Base-by-base conservation (phyloP, 53 echinoderm and acorn worm genomes). In the Apostichopus leukothele region DNA sequence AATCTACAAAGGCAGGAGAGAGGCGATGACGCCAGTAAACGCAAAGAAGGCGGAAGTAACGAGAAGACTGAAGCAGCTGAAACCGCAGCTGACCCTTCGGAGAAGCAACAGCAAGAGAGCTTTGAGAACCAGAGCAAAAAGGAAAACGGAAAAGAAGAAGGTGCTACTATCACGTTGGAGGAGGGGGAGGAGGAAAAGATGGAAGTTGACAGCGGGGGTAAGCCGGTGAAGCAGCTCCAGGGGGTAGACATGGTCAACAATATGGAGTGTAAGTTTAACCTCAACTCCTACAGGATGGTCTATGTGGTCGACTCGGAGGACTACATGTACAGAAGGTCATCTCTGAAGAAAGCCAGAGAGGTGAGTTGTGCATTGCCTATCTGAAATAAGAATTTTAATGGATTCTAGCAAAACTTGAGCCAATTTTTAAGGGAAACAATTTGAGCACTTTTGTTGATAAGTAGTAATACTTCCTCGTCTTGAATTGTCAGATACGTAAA, bases 191-290 rank as follows among this genome's bases (percentile, higher is more conserved):
- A 10, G 60, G 68, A 88, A 25, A 90, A 92, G 80, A 83, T 90
- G 74, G 90, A 85, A 13, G 85, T 12, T 39, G 51, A 18, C 16
- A 76, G 77, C 77, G 52, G 77, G 50, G 77, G 66, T 11, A 85
- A 85, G 55, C 19, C 81, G 39, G 63, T n/a, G 60, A 78, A 89
- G 52, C 91, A 90, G 21, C 67, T 97, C 53, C 92, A 93, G 55
- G 98, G 98, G 0, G 95, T 97, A 78, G 98, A 97, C 76, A 95
- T 97, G 89, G 94, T 95, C 60, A 97, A 95, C 89, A 97, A 97
- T 75, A 97, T 97, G 98, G 98, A 97, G 86, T 97, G 98, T 78
- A 95, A 97, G 86, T 97, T 97, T 88, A 97, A 97, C 86, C 93
- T 97, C 75, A 97, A 97, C 94, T 97, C 98, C 20, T 97, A 97